A percentile compares a stretch with the other conserved stretches of the same genome.
These are phyloP conservation scores for Pristionchus maxplancki DNA, from an alignment of 2,888 invertebrate species.

Conservation along the genomic window DNA sequence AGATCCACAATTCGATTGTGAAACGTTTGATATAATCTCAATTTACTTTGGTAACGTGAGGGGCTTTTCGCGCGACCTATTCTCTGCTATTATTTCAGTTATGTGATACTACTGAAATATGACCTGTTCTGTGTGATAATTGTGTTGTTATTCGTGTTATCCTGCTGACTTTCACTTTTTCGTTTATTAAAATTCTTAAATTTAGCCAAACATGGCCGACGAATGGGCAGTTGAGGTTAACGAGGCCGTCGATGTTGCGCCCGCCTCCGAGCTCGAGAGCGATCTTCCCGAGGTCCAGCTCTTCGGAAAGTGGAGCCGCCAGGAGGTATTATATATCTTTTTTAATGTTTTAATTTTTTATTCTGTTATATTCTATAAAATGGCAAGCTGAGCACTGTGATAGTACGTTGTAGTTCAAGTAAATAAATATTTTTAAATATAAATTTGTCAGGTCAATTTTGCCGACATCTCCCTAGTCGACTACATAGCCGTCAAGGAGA, in stretches of 20 bases:
- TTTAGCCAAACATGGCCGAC: conserved; percentile 55
- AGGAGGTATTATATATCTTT: conserved; percentile 89
- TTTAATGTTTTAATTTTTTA: not conserved
- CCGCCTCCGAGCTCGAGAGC: conserved; percentile 12
- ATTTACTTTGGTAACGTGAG: too few relatives aligned
- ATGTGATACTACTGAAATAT: too few relatives aligned
- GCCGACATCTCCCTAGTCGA: conserved; percentile 95
- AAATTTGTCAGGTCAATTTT: conserved; percentile 82
- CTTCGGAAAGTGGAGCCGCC: conserved; percentile 94
- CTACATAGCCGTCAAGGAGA: conserved; percentile 85
- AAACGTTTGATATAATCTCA: too few relatives aligned
- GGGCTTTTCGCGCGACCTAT: too few relatives aligned
- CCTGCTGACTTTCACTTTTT: too few relatives aligned
- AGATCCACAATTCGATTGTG: too few relatives aligned
- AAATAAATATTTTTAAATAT: not conserved
- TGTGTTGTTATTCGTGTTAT: too few relatives aligned
- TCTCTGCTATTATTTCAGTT: too few relatives aligned
- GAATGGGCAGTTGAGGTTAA: conserved; percentile 54
- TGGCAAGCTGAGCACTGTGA: conserved; percentile 49
- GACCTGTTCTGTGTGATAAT: too few relatives aligned
- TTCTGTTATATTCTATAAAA: conserved; percentile 7
- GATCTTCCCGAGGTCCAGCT: conserved; percentile 84
- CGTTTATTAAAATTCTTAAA: not conserved
- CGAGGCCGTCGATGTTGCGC: conserved; percentile 49
- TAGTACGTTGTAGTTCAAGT: conserved; percentile 21